These are phyloP conservation scores for Gastrophysa polygoni DNA, from an alignment of 2,888 invertebrate species.

Conservation along the genomic window DNA sequence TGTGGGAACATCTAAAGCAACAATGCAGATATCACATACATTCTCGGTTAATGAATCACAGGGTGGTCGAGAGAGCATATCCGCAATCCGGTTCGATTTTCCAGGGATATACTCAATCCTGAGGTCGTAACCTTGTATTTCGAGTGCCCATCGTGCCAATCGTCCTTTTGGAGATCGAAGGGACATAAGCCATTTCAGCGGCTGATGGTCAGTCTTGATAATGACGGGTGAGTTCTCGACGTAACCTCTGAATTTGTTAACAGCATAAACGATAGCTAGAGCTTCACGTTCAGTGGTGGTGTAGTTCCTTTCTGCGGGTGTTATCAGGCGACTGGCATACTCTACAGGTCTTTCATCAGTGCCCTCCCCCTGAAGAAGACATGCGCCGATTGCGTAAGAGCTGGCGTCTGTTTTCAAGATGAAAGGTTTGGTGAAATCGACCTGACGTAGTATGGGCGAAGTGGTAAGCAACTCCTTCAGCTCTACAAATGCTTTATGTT, in stretches of 20 bases:
- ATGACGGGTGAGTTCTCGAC: constrained; percentile 30
- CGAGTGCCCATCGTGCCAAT: too few relatives aligned
- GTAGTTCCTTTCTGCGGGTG: constrained; percentile 40
- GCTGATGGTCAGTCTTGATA: constrained; percentile 31
- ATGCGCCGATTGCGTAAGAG: too few relatives aligned
- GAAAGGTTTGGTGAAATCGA: too few relatives aligned
- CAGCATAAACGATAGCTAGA: constrained; percentile 45
- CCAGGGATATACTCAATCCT: too few relatives aligned
- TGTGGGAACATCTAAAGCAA: not conserved
- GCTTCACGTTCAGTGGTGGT: constrained; percentile 41
- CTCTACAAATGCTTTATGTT: constrained; percentile 24
- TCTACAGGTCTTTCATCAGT: constrained; percentile 41
- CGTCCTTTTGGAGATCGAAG: too few relatives aligned
- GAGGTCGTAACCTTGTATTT: too few relatives aligned
- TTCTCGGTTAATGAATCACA: not conserved
- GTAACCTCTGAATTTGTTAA: constrained; percentile 48
- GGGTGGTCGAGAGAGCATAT: constrained; percentile 23
- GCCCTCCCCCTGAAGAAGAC: too few relatives aligned
- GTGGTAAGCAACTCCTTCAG: constrained; percentile 30
- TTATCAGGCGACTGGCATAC: constrained; percentile 43
- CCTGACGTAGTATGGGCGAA: constrained; percentile 37
- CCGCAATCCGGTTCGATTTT: too few relatives aligned
- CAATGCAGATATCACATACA: too few relatives aligned
- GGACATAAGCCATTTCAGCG: too few relatives aligned
- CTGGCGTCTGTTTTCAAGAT: too few relatives aligned